Evolutionary conservation across 1,140 invertebrate genomes (phyloP), one percentile per base, ranked within the genome.

Genomic region (Brachionus calyciflorus): DNA sequence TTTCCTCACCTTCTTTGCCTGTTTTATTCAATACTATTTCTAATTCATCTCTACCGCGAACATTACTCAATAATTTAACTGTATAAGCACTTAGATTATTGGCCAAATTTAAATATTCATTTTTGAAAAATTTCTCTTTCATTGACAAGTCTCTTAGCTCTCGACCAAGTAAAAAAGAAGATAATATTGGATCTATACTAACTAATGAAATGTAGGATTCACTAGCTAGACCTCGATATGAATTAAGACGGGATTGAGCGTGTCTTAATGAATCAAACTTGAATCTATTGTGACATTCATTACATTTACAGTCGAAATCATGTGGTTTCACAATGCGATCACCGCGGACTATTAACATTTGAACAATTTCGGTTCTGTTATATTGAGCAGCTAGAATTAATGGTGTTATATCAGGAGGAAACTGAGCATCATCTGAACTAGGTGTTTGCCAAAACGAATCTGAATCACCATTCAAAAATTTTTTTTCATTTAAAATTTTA

Each of bases 161-260:
- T 1, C 82, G 77, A 0, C 86, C 85, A 17, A 91, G 82, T 75
- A 86, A 81, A 80, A 91, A 91, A 0, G 89, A 88, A 17, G 86
- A 85, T 9, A 90, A 82, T 48, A 91, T 88, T 0, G 90, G 90
- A 82, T 91, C 90, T 37, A 87, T 82, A 0, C 87, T 87, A 0
- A 87, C 87, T 77, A 90, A 86, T 30, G 89, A 89, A 73, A 91
- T 88, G 79, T 89, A 91, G 0, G 88, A 86, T 65, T 84, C 82
- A 73, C 83, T 85, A 2, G 83, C 80, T 77, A 85, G 77, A 0
- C 81, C 84, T 57, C 81, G 55, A 79, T 84, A 85, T 1, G 82
- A 81, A 77, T 85, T 84, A 9, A 85, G 76, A 21, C 84, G 77
- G 17, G 82, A 84, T n/a, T 77, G 73, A 19, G 78, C 78, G 46